Percentiles rank a stretch among this genome's conserved stretches.
These are phyloP conservation scores for Argyra leucocephala DNA, from an alignment of 2,888 invertebrate species.

Conservation along the genomic window DNA sequence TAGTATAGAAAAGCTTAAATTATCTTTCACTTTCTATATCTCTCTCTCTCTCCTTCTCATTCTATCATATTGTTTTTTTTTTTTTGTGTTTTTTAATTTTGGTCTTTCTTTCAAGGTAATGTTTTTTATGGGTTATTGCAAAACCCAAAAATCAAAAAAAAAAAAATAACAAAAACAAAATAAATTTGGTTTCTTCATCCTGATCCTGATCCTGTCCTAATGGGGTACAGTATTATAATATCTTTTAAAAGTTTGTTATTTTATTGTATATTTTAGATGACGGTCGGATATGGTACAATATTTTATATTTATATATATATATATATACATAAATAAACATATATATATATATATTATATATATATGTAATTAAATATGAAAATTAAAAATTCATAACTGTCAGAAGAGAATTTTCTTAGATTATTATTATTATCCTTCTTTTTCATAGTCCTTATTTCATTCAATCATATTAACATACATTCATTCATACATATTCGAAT, in stretches of 20 bases:
- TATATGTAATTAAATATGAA: conserved; percentile 16
- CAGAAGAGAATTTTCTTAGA: conserved; percentile 19
- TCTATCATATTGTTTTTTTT: not conserved
- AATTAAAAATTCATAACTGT: conserved; percentile 21
- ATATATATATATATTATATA: not conserved
- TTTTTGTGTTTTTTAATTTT: too few relatives aligned
- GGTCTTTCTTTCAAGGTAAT: not conserved
- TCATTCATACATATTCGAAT: too few relatives aligned
- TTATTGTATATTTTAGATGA: too few relatives aligned
- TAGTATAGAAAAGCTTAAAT: not conserved
- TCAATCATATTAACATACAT: too few relatives aligned
- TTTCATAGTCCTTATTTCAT: too few relatives aligned
- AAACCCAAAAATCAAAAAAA: not conserved
- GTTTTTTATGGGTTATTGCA: conserved; percentile 10
- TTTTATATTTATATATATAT: not conserved
- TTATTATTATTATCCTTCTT: not conserved
- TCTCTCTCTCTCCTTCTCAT: too few relatives aligned
- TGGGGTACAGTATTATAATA: not conserved
- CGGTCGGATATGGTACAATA: too few relatives aligned
- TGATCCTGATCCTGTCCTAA: conserved; percentile 3
- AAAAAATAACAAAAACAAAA: too few relatives aligned
- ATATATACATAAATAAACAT: not conserved
- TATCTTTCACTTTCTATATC: conserved; percentile 12
- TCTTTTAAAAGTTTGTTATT: too few relatives aligned
- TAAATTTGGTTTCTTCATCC: not conserved